Conservation (phyloP, 92 coral and sea anemone genomes). For the Palythoa heliodiscus region DNA sequence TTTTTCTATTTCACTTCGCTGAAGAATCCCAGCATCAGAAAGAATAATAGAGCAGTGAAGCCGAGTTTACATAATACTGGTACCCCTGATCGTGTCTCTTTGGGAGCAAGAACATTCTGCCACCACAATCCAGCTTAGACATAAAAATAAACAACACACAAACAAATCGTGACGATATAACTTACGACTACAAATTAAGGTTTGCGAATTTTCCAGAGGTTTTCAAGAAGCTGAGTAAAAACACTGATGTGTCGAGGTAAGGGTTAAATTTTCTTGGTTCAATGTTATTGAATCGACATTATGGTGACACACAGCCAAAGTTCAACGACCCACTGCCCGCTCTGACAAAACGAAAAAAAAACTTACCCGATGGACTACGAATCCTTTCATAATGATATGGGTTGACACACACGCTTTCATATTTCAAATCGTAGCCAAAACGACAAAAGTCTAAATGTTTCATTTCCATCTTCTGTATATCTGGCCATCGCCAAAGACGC, state of each 20-base stretch:
- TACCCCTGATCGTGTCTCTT: slow-evolving; percentile 45
- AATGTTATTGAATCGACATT: background rate
- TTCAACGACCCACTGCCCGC: slow-evolving; percentile 11
- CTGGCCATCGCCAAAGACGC: slow-evolving; percentile 99
- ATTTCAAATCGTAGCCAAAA: slow-evolving; percentile 97
- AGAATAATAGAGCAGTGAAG: slow-evolving; percentile 40
- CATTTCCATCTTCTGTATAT: slow-evolving; percentile 99
- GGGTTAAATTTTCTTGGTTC: background rate
- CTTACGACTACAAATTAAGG: background rate
- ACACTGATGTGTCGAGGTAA: background rate
- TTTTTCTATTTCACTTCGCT: slow-evolving; percentile 29
- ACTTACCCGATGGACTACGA: slow-evolving; percentile 93
- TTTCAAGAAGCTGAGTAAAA: slow-evolving; percentile 1
- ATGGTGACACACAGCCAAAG: background rate
- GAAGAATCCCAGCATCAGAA: slow-evolving; percentile 36
- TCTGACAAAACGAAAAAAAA: slow-evolving; percentile 26
- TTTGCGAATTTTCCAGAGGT: background rate
- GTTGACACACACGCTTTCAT: slow-evolving; percentile 98
- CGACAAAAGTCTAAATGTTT: slow-evolving; percentile 98
- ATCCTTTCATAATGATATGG: slow-evolving; percentile 99
- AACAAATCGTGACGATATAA: background rate
- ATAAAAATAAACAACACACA: slow-evolving; percentile 2
- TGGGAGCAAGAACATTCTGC: slow-evolving; percentile 4
- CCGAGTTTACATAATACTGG: slow-evolving; percentile 34
- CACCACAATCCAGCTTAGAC: slow-evolving; percentile 21